Conservation (phyloP, 1,140 invertebrate genomes). For the Aphelenchoides besseyi region DNA sequence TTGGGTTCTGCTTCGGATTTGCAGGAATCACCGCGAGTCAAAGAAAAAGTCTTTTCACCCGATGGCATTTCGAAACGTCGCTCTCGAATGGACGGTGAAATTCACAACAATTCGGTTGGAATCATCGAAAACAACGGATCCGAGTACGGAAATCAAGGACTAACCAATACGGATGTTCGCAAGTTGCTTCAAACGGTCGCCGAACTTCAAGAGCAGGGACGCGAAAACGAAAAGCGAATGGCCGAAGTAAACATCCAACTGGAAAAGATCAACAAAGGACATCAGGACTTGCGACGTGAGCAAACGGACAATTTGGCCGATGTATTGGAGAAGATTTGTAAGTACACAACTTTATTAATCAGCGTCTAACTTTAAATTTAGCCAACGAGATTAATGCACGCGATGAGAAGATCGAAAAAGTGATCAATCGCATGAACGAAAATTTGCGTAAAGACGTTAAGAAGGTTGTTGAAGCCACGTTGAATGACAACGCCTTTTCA, state of each 20-base stretch:
- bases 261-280: constrained; percentile 13
- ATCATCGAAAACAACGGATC: neutral
- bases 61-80: neutral
- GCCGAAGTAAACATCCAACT: constrained; percentile 9
- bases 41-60: constrained; percentile 2
- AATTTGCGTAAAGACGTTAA: constrained; percentile 13
- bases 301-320: constrained; percentile 41
- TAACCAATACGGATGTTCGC: neutral
- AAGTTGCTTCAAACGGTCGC: neutral
- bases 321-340: constrained; percentile 42
- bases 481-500: constrained; percentile 23
- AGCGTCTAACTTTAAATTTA: neutral
- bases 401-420: constrained; percentile 34
- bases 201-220: neutral
- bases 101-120: neutral
- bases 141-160: neutral
- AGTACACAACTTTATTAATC: neutral
- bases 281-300: constrained; percentile 24
- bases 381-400: constrained; percentile 36
- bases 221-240: neutral
- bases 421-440: constrained; percentile 17
- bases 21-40: neutral
- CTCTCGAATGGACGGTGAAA: neutral
- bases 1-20: neutral
- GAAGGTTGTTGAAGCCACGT: constrained; percentile 10